Percentiles rank a stretch among this genome's conserved stretches.
phyloP scores from a whole-genome alignment of 2,888 invertebrate species.

The Lasioglossum villosulum region DNA sequence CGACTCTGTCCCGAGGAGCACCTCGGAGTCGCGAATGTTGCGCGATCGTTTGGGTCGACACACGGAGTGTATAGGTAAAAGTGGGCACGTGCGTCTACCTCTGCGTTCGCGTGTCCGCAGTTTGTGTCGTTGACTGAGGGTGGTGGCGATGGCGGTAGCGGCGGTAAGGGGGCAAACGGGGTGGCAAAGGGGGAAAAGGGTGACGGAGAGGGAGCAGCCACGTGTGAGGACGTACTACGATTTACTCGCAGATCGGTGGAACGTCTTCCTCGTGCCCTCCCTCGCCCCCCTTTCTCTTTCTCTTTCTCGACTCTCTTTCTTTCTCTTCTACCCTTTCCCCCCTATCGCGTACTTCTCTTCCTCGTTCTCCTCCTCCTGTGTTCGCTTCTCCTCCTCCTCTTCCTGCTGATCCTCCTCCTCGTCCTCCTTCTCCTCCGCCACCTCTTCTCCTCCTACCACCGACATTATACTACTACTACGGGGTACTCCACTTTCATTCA shows the following conservation, averaged over 20 bases:
- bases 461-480: constrained; percentile 74
- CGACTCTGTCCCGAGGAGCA: background rate
- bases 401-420: constrained; percentile 24
- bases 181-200: constrained; percentile 43
- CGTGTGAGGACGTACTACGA: constrained; percentile 73
- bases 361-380: constrained; percentile 50
- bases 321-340: constrained; percentile 44
- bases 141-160: constrained; percentile 33
- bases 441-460: constrained; percentile 52
- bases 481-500: constrained; percentile 83
- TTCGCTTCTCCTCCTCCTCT: constrained; percentile 43
- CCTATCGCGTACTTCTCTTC: constrained; percentile 68
- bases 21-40: background rate
- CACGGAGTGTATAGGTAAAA: constrained; percentile 59
- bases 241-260: constrained; percentile 77
- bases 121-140: constrained; percentile 56
- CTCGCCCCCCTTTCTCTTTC: constrained; percentile 55
- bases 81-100: constrained; percentile 60
- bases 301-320: constrained; percentile 37
- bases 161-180: constrained; percentile 46
- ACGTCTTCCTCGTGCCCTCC: constrained; percentile 72
- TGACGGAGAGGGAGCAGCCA: constrained; percentile 59
- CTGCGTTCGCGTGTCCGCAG: constrained; percentile 56
- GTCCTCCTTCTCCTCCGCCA: constrained; percentile 55
- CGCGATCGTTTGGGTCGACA: constrained; percentile 10